Base-by-base conservation (phyloP, 2,888 invertebrate species). In the Ptychoptera albimana region DNA sequence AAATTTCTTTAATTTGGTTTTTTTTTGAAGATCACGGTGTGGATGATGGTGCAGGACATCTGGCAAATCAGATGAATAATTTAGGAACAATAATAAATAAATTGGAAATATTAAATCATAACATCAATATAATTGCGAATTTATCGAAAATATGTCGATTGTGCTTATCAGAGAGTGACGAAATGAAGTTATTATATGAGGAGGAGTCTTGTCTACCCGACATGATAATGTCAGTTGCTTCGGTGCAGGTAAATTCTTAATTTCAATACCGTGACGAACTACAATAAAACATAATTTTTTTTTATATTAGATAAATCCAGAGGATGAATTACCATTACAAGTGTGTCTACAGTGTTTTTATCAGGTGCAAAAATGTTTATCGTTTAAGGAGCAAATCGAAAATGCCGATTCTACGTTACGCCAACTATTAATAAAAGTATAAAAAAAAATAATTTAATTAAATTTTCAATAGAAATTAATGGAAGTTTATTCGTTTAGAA, bases 361-460 rank as follows among this genome's bases (percentile, higher is more conserved):
- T 8, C 47, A 50, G 30, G 48, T 70, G 3, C 49, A 61, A 9
- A 57, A 63, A 43, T 63, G 59, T 47, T 66, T 63, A 51, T 55
- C 61, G n/a, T 70, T 71, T 50, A 69, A 64, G 50, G 51, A 53
- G n/a, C 67, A 66, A 52, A 68, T 69, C 50, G 60, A 64, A 42
- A 62, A 61, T 23, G 61, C 70, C 3, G 60, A 69, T 38, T 45
- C 48, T 9, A 47, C 51, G 10, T 43, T 53, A 15, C 43, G 49
- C n/a, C 45, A 46, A 32, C 45, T 50, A 32, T 31, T 50, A n/a
- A 38, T 46, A 13, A 46, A 51, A 38, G 48, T 48, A 16, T 42
- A 31, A 30, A 8, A 8, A 11, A 29, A 30, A 13, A 4, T 10
- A 39, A 30, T 34, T 13, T 8, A 13, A n/a, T 23, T 42, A 23